These are phyloP conservation scores for Hydrozoanthus gracilis DNA, from an alignment of 92 coral and sea anemone genomes.

Conservation along the genomic window DNA sequence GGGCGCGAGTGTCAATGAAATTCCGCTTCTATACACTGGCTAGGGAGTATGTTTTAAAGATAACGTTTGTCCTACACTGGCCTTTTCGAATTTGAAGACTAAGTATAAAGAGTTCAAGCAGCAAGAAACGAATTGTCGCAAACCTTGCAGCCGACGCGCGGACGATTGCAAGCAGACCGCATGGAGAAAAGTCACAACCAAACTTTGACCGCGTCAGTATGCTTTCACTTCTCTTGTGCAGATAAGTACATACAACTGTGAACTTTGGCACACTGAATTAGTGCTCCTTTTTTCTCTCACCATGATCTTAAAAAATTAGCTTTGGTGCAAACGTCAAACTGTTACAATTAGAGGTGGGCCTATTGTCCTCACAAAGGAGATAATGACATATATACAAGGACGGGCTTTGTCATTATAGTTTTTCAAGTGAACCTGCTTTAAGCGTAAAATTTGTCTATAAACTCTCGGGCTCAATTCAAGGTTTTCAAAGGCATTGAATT, in stretches of 20 bases:
- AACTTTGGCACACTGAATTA: too few relatives aligned
- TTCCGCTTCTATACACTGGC: neutral
- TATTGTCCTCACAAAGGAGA: constrained; percentile 6
- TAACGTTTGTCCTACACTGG: neutral
- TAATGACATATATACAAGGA: too few relatives aligned
- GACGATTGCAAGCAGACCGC: constrained; percentile 27
- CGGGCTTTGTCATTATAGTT: too few relatives aligned
- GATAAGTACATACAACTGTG: neutral
- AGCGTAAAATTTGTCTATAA: neutral
- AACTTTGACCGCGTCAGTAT: neutral
- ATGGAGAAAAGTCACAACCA: neutral
- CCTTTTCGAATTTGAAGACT: neutral
- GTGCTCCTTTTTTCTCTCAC: neutral
- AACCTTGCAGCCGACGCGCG: neutral
- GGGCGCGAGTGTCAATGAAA: neutral
- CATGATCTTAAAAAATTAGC: neutral
- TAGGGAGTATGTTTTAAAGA: neutral
- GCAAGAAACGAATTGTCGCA: neutral
- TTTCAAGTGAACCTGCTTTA: neutral
- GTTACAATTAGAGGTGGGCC: constrained; percentile 8
- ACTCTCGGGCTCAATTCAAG: too few relatives aligned
- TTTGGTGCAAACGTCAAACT: neutral
- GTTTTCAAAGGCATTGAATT: neutral
- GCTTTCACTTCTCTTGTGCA: neutral
- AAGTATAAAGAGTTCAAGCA: neutral